Evolutionary conservation across 2,113 vertebrate genomes (phyloP).

Genomic region (Gobius niger): DNA sequence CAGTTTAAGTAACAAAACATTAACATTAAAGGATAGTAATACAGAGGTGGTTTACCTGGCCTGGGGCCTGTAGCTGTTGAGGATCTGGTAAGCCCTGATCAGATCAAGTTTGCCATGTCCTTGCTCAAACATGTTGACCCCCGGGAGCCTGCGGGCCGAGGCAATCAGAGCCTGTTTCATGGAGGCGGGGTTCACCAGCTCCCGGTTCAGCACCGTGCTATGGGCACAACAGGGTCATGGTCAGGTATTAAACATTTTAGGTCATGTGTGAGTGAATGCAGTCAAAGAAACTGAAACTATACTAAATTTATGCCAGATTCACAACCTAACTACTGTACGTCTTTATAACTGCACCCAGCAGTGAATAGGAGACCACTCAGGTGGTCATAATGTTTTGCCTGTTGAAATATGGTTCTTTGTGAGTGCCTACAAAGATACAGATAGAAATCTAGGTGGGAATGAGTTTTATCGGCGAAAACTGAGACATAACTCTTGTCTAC

Average conservation of each 20-base stretch:
- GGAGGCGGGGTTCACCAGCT: constrained; percentile 95
- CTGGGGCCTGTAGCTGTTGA: constrained; percentile 96
- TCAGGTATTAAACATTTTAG: constrained; percentile 22
- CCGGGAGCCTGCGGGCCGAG: constrained; percentile 92
- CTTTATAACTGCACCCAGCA: neutral
- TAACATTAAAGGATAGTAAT: too few species aligned
- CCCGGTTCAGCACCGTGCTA: constrained; percentile 93
- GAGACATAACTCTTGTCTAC: neutral
- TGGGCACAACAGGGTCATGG: constrained; percentile 21
- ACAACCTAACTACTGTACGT: neutral
- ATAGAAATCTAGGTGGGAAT: constrained; percentile 6
- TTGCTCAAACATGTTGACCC: constrained; percentile 99
- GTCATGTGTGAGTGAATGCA: neutral
- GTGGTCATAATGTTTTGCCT: neutral
- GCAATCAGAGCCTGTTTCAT: constrained; percentile 99
- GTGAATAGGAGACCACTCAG: neutral
- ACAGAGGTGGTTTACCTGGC: constrained; percentile 81
- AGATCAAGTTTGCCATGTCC: constrained; percentile 97
- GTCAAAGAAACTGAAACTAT: neutral
- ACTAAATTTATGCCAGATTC: neutral
- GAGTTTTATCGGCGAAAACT: constrained; percentile 11
- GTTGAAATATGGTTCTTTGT: neutral
- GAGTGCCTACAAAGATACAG: neutral
- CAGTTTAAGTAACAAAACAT: too few species aligned
- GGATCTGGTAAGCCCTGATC: constrained; percentile 94